Evolutionary conservation across 37 sponge, comb jelly and placozoan species (phyloP).

Genomic region (Beroe forskalii): DNA sequence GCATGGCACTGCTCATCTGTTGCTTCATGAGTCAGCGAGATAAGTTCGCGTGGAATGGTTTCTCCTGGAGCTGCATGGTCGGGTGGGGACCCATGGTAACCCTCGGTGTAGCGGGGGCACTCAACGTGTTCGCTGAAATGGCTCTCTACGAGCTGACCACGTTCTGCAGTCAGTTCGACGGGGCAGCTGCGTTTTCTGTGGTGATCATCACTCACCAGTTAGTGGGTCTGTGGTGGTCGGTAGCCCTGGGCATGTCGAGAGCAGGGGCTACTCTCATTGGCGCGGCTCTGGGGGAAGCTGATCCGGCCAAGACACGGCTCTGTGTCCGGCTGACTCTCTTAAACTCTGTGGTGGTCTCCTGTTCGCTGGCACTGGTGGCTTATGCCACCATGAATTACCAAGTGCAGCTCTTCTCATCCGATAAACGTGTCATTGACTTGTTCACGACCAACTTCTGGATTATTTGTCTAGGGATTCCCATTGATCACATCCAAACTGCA

Average conservation of each 20-base stretch:
- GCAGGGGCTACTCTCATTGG: not conserved
- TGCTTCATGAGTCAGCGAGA: too few species aligned
- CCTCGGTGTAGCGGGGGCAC: not conserved
- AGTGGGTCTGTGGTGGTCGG: not conserved
- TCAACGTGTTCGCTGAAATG: not conserved
- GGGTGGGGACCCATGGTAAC: constrained; percentile 16
- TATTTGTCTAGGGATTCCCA: not conserved
- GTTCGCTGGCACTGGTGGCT: not conserved
- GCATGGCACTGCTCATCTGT: not conserved
- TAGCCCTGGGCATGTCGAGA: not conserved
- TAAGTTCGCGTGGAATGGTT: not conserved
- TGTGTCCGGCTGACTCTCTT: not conserved
- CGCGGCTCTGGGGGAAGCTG: not conserved
- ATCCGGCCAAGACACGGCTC: too few species aligned
- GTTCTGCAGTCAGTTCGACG: not conserved
- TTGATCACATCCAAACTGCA: not conserved
- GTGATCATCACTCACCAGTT: not conserved
- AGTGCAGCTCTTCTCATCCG: not conserved
- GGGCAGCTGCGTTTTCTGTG: not conserved
- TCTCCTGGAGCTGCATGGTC: not conserved
- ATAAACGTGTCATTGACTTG: not conserved
- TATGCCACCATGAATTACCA: not conserved
- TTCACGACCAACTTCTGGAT: not conserved
- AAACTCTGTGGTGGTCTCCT: not conserved
- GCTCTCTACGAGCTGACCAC: not conserved